Conservation (phyloP, 2,888 invertebrate genomes). For the Apotomis capreana region DNA sequence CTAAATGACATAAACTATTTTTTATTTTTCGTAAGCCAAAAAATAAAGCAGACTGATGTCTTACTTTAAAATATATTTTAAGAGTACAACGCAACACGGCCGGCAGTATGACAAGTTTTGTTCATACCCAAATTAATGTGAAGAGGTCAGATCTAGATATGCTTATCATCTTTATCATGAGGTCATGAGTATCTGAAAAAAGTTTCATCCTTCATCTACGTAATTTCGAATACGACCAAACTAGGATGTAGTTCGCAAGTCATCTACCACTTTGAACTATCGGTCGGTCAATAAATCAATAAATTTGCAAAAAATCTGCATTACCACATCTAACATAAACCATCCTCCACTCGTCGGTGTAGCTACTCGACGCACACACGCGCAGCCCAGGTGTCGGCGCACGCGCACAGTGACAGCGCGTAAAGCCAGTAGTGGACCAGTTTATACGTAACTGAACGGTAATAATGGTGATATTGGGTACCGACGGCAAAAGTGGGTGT, state of each 20-base stretch:
- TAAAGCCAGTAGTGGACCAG: constrained; percentile 79
- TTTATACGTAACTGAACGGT: constrained; percentile 80
- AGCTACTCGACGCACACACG: constrained; percentile 31
- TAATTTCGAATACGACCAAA: no score
- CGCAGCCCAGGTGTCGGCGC: constrained; percentile 39
- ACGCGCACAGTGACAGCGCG: constrained; percentile 67
- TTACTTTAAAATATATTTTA: no score
- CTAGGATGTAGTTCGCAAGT: background rate
- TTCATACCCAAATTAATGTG: no score
- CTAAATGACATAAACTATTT: no score
- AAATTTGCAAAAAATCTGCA: constrained; percentile 5
- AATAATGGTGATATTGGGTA: constrained; percentile 78
- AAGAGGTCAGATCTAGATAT: no score
- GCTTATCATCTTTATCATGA: no score
- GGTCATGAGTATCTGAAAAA: no score
- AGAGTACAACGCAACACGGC: no score
- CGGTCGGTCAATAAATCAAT: background rate
- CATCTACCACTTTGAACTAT: background rate
- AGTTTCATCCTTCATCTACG: no score
- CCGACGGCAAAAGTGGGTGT: constrained; percentile 55
- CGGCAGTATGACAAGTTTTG: no score
- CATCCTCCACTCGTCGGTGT: constrained; percentile 21
- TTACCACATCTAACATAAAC: constrained; percentile 27
- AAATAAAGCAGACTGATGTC: no score
- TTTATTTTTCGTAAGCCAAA: no score